Evolutionary conservation across 2,797 vertebrate genomes (phyloP).

Genomic region (Mus caroli): DNA sequence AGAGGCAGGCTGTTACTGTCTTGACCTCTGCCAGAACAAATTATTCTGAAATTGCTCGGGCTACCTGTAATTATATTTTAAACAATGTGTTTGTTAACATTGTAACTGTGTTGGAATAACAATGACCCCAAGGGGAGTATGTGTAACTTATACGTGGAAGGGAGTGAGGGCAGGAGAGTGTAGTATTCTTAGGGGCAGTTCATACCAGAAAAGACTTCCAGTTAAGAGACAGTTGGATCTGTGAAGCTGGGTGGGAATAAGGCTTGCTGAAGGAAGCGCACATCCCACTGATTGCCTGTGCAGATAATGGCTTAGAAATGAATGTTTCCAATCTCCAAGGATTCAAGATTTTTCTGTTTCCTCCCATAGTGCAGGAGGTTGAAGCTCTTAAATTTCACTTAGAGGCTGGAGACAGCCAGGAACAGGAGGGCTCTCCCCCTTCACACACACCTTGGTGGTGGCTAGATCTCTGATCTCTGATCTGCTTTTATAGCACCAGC

Average conservation of each 20-base stretch:
- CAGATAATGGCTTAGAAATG: not conserved
- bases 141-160: not conserved
- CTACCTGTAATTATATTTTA: not conserved
- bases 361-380: not conserved
- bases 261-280: not conserved
- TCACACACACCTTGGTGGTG: not conserved
- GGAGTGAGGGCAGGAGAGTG: not conserved
- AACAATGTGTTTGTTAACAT: too few relatives aligned
- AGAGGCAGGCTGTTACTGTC: not conserved
- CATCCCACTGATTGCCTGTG: not conserved
- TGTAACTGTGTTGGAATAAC: not conserved
- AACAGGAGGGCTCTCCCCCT: too few relatives aligned
- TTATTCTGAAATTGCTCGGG: not conserved
- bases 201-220: not conserved
- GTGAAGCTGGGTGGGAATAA: accelerated
- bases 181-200: not conserved
- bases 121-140: not conserved
- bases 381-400: not conserved
- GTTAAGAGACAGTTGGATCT: accelerated
- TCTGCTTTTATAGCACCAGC: not conserved
- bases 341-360: not conserved
- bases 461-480: not conserved
- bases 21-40: not conserved
- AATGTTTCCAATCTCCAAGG: not conserved
- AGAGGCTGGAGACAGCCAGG: not conserved